Evolutionary conservation across 2,113 vertebrate genomes (phyloP), one percentile per base, ranked within the genome.

Genomic region (Ia io): DNA sequence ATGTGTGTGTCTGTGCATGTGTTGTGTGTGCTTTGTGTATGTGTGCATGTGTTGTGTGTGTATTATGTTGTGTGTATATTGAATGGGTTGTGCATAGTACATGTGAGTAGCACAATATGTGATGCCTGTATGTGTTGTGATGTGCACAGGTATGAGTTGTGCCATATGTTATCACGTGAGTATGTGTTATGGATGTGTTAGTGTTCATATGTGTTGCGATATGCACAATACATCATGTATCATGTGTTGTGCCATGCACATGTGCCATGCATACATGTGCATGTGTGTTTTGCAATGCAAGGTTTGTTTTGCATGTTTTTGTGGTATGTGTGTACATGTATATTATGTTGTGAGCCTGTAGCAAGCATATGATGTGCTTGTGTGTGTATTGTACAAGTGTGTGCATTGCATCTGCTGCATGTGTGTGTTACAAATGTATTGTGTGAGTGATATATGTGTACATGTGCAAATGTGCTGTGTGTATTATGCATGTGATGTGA

Each of bases 281-380:
- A 5, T 4, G 3, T n/a, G 17, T 63, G 9, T 53, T 20, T 37
- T 42, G 14, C 67, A 2, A 28, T 30, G n/a, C 74, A 42, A 9
- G 35, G 1, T 49, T 53, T 47, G 71, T 65, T 51, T 51, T 67
- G n/a, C 32, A 0, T 84, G 16, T 28, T 35, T 95, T 7, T 40
- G 28, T n/a, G 12, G 9, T 7, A 0, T 3, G 5, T 9, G 3
- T 40, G 1, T 83, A 53, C 17, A 1, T 14, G 6, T 40, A 1
- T 30, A 12, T 13, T 77, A n/a, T 51, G 42, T 32, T 69, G 20
- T 78, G 86, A 56, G 44, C 12, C 11, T 44, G 7, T 42, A 82
- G 30, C 9, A 11, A 42, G 10, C 30, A 35, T 70, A 13, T 32
- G 35, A 4, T n/a, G 9, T 49, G 47, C 40, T 51, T n/a, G 3